Conservation (phyloP, 2,797 vertebrate genomes). For the Gallirallus australis region DNA sequence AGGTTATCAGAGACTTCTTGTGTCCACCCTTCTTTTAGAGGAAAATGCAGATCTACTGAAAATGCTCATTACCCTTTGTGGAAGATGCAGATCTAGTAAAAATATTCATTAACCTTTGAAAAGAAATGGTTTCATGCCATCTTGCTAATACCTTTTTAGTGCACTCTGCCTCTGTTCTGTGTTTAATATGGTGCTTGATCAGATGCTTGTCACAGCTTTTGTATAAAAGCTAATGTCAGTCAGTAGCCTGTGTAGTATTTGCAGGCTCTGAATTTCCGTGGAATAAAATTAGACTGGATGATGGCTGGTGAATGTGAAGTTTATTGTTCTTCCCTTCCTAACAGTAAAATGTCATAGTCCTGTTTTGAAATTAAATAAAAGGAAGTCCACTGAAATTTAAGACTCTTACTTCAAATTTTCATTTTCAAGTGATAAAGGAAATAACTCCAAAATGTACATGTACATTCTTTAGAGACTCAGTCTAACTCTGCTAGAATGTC, state of each 20-base stretch:
- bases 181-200: background rate
- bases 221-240: background rate
- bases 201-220: background rate
- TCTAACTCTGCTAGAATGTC: background rate
- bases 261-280: background rate
- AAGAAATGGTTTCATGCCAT: background rate
- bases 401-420: background rate
- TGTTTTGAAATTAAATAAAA: background rate
- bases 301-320: background rate
- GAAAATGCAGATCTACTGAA: background rate
- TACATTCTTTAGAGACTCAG: background rate
- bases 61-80: background rate
- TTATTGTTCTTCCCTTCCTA: background rate
- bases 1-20: background rate
- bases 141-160: background rate
- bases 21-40: background rate
- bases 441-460: background rate
- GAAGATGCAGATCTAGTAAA: background rate
- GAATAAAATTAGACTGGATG: background rate
- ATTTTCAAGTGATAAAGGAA: slow-evolving; percentile 21
- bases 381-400: background rate
- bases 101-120: slow-evolving; percentile 11
- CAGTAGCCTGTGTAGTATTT: background rate
- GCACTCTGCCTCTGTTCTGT: background rate
- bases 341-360: background rate